phyloP scores from a whole-genome alignment of 1,140 invertebrate species.

The Tetramorium alpestre region DNA sequence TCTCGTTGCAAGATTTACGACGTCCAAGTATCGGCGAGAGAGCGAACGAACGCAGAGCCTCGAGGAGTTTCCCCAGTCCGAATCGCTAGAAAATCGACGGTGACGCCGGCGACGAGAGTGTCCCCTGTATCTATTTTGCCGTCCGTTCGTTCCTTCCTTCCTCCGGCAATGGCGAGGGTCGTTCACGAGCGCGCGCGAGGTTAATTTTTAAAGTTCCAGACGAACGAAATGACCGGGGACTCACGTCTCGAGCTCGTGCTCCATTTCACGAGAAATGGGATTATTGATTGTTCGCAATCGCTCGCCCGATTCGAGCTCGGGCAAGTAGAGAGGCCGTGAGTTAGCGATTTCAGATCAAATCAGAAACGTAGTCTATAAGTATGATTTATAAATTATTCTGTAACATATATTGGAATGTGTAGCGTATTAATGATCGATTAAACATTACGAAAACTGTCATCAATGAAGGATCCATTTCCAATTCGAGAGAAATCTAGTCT shows the following conservation, averaged over 20 bases:
- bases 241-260: constrained; percentile 32
- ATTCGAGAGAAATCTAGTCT: background rate
- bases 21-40: constrained; percentile 50
- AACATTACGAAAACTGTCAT: background rate
- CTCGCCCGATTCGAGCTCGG: constrained; percentile 12
- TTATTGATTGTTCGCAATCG: constrained; percentile 56
- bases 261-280: constrained; percentile 41
- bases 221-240: constrained; percentile 14
- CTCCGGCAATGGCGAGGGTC: background rate
- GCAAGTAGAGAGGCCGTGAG: background rate
- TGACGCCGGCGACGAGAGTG: constrained; percentile 61
- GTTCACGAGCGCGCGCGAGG: constrained; percentile 15
- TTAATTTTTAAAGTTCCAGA: constrained; percentile 72
- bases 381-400: background rate
- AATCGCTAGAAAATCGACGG: constrained; percentile 69
- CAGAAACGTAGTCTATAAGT: background rate
- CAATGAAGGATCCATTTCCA: background rate
- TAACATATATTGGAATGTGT: background rate
- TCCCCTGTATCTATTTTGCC: constrained; percentile 57
- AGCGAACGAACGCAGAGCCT: constrained; percentile 12
- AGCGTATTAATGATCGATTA: background rate
- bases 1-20: constrained; percentile 75
- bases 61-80: constrained; percentile 51
- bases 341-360: constrained; percentile 36
- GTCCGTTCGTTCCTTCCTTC: background rate